Percentiles rank a stretch among this genome's conserved stretches.
phyloP scores from a whole-genome alignment of 1,140 invertebrate genomes.

The Atta cephalotes region DNA sequence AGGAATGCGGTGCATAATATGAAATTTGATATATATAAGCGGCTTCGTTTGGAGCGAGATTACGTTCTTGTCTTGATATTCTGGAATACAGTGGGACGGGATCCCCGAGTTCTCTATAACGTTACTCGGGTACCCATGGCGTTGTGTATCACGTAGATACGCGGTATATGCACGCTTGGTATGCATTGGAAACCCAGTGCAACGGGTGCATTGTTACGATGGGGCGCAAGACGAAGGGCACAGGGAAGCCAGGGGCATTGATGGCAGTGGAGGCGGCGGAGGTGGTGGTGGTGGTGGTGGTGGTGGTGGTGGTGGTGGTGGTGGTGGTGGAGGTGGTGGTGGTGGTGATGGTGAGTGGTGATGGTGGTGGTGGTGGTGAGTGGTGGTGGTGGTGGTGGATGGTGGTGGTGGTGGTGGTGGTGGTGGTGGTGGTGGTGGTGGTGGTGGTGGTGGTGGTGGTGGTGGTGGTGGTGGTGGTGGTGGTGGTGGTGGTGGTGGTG shows the following conservation, averaged over 20 bases:
- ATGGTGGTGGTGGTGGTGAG: background rate
- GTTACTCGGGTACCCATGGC: slow-evolving; percentile 60
- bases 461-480: no score
- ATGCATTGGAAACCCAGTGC: slow-evolving; percentile 69
- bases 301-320: no score
- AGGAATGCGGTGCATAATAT: background rate
- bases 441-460: no score
- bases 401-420: background rate
- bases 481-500: no score
- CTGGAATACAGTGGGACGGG: slow-evolving; percentile 18
- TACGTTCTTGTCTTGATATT: slow-evolving; percentile 58
- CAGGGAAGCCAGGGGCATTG: background rate
- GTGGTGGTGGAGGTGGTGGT: background rate
- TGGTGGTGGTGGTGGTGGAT: background rate
- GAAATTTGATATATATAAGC: slow-evolving; percentile 23
- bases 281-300: background rate
- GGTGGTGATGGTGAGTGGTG: background rate
- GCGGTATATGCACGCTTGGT: slow-evolving; percentile 60
- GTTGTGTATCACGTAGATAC: slow-evolving; percentile 66
- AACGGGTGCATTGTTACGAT: slow-evolving; percentile 52
- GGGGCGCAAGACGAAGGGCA: slow-evolving; percentile 12
- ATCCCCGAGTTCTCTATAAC: slow-evolving; percentile 63
- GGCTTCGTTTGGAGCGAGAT: background rate
- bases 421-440: no score
- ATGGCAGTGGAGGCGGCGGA: background rate